Conservation (phyloP, 1,140 invertebrate genomes). For the Tetragonula clypearis region DNA sequence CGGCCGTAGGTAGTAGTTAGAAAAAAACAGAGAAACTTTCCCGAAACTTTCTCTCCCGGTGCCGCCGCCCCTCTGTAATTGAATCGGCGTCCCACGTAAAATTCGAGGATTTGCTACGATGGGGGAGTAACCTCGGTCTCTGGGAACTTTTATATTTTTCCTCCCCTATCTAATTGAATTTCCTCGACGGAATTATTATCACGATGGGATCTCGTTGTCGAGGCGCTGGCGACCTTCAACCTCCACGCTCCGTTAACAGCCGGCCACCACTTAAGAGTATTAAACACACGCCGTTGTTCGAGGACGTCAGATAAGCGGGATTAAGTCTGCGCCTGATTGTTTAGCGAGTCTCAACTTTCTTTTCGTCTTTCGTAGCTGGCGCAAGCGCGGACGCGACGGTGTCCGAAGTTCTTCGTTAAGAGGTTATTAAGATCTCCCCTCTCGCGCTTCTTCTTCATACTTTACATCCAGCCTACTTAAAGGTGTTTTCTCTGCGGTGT, state of each 20-base stretch:
- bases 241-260: background rate
- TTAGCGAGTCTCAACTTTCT: background rate
- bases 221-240: background rate
- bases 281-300: background rate
- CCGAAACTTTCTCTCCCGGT: background rate
- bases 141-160: background rate
- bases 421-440: constrained; percentile 29
- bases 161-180: background rate
- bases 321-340: background rate
- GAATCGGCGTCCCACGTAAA: background rate
- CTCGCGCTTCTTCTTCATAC: background rate
- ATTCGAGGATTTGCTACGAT: background rate
- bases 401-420: constrained; percentile 24
- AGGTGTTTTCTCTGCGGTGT: background rate
- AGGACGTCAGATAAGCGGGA: constrained; percentile 1
- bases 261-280: background rate
- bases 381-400: background rate
- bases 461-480: constrained; percentile 40
- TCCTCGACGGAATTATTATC: background rate
- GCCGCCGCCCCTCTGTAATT: background rate
- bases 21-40: constrained; percentile 2
- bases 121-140: too few species aligned
- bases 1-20: background rate
- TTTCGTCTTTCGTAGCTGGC: background rate
- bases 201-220: background rate